Evolutionary conservation across 2,888 invertebrate genomes (phyloP), one percentile per base, ranked within the genome.

Genomic region (Lingula anatina): DNA sequence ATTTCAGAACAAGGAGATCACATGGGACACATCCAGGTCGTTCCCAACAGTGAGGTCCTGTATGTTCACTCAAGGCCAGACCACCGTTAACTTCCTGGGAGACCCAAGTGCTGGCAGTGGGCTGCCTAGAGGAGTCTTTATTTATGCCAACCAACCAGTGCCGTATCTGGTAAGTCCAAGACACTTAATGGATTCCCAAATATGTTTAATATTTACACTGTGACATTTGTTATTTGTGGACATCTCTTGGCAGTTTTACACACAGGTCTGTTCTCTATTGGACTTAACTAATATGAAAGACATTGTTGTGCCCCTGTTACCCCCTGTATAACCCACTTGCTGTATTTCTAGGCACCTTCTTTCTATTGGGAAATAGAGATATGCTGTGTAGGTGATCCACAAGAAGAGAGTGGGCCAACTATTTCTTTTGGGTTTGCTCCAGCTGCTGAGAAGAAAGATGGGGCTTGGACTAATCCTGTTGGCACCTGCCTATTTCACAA

Each of bases 331-430:
- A n/a, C n/a, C n/a, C n/a, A n/a, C 3, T 44, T 1, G 12, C 39
- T 1, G 26, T 36, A 21, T 38, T 49, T 49, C 2, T 46, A 75
- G 71, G 72, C 75, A 5, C 71, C 75, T 4, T 70, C 73, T 20
- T 75, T 75, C 51, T 75, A 74, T 57, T 75, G 74, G 74, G 75
- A 75, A 56, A 47, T 73, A 39, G 71, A 73, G 56, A 62, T 74
- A 5, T 65, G 67, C 47, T 71, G 73, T 3, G 70, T 68, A 55
- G 75, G 75, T 5, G 73, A 75, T 47, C 51, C 60, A 4, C 71
- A 70, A 37, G 75, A 73, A 21, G 75, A 75, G 41, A 70, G 68
- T 50, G 66, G 71, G 12, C 68, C 71, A 2, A 64, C 71, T 48
- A 66, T 75, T 21, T 73, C 73, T 7, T 73, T 74, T 62, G 75